Evolutionary conservation across 37 sponge, comb jelly and placozoan species (phyloP).

Genomic region (Diacarnus erythraeanus): DNA sequence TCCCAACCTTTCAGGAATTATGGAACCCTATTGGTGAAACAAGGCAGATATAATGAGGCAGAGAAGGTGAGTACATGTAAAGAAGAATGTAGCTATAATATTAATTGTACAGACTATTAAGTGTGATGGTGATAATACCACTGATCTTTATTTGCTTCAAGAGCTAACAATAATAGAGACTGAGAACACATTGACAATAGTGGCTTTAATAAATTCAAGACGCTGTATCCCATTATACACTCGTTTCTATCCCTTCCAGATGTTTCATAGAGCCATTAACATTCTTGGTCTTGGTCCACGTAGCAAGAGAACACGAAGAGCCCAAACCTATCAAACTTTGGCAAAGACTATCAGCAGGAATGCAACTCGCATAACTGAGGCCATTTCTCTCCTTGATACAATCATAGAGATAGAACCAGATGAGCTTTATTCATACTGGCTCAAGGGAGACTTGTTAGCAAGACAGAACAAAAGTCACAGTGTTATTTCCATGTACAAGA

Average conservation of each 20-base stretch:
- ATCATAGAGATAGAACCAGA: conserved; percentile 64
- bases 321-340: conserved; percentile 20
- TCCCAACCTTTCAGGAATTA: conserved; percentile 79
- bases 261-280: conserved; percentile 1
- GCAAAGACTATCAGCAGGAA: conserved; percentile 2
- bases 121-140: neutral
- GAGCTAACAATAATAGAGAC: no score
- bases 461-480: conserved; percentile 53
- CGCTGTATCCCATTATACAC: neutral
- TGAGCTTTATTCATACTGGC: conserved; percentile 28
- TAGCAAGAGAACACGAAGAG: neutral
- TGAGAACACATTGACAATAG: no score
- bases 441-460: conserved; percentile 50
- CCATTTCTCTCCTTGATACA: conserved; percentile 39
- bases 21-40: conserved; percentile 58
- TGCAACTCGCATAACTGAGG: conserved; percentile 58
- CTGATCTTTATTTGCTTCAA: no score
- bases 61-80: conserved; percentile 57
- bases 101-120: neutral
- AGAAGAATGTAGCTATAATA: conserved; percentile 13
- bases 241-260: neutral
- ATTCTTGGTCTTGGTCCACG: neutral
- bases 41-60: conserved; percentile 54
- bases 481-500: conserved; percentile 14
- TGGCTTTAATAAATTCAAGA: no score